These are phyloP conservation scores for Chaetops frenatus DNA, from an alignment of 2,113 vertebrate genomes.

Conservation along the genomic window DNA sequence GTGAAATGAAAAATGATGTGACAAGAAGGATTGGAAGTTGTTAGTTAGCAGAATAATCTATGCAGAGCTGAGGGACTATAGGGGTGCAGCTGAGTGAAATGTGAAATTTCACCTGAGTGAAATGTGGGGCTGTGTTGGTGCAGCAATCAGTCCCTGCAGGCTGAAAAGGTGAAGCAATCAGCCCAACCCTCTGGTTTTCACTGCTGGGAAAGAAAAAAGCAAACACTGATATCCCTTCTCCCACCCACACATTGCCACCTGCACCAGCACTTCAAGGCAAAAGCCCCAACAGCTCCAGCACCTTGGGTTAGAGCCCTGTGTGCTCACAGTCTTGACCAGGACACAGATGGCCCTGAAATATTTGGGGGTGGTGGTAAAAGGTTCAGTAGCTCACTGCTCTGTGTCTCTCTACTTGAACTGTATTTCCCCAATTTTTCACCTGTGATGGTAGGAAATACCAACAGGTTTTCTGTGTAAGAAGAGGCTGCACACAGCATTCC, in stretches of 20 bases:
- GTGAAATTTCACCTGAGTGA: neutral
- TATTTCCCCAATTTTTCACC: neutral
- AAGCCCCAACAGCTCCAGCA: neutral
- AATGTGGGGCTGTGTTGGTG: neutral
- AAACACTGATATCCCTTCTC: neutral
- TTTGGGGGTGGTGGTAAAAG: neutral
- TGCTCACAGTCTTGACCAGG: neutral
- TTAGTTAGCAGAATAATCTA: neutral
- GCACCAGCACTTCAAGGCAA: neutral
- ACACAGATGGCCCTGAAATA: neutral
- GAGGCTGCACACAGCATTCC: neutral
- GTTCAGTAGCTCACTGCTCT: neutral
- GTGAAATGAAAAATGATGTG: neutral
- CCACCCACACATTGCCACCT: neutral
- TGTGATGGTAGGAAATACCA: neutral
- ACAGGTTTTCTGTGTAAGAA: neutral
- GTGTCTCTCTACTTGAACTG: neutral
- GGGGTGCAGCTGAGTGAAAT: neutral
- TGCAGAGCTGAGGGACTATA: neutral
- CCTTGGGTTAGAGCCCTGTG: rapidly evolving
- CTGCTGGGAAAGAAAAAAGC: neutral
- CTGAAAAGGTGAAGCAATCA: neutral
- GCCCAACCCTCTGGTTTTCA: neutral
- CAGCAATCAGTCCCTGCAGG: neutral
- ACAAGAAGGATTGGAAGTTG: neutral